Evolutionary conservation across 2,797 vertebrate species (phyloP), one percentile per base, ranked within the genome.

Genomic region (Sebastolobus alascanus): DNA sequence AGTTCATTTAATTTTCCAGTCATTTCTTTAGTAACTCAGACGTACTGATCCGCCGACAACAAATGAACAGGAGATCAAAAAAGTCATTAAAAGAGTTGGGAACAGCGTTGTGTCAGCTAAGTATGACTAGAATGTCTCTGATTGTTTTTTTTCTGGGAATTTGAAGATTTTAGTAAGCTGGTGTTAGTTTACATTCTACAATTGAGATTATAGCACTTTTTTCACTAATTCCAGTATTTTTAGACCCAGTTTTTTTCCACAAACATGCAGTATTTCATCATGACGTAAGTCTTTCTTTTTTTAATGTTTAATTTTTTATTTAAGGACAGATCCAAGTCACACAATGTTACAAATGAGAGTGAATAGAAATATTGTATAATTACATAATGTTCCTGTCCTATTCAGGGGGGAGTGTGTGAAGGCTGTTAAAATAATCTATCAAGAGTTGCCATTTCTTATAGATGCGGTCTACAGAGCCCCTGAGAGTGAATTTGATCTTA

Each of bases 41-140:
- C 5, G 11, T 46, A 82, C 68, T 40, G 56, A 84, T 75, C 68
- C 73, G 12, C n/a, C 68, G 12, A 37, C 11, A 67, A 63, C 38
- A 74, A 71, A 70, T 10, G 22, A 82, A 35, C 33, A 20, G 7
- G 31, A 31, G 58, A 68, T 74, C 50, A 61, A 29, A 64, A 75
- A 56, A 65, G n/a, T 71, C 40, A 33, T 78, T 61, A 65, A 38
- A 20, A 18, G 40, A 35, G 6, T 16, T n/a, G 14, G n/a, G 25
- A 37, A 31, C 35, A 37, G 9, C 20, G 37, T 59, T 0, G 27
- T 6, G 3, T 78, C 52, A 33, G 58, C 55, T 31, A 4, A 40
- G 33, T 13, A 0, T 1, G 8, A 13, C 4, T 9, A 37, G 2
- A 50, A 46, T 14, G 7, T 1, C 5, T n/a, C 13, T n/a, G 31